phyloP scores from a whole-genome alignment of 2,797 vertebrate species.

The Phaenicophaeus curvirostris region DNA sequence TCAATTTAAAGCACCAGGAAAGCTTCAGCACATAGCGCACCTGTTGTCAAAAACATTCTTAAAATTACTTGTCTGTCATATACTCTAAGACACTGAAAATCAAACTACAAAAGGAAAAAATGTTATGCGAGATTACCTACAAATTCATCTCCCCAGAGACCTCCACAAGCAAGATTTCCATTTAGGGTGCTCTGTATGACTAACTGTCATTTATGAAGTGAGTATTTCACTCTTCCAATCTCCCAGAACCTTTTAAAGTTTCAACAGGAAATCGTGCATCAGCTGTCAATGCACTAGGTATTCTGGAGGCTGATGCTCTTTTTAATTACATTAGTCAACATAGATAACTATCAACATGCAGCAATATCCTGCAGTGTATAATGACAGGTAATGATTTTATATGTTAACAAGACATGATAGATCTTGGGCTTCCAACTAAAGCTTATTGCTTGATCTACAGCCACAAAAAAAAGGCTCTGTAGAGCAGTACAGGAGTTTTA shows the following conservation, averaged over 20 bases:
- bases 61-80: constrained; percentile 23
- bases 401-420: background rate
- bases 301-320: background rate
- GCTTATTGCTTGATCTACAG: background rate
- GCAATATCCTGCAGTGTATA: constrained; percentile 28
- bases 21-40: constrained; percentile 41
- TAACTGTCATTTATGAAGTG: background rate
- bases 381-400: constrained; percentile 15
- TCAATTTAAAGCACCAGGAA: constrained; percentile 54
- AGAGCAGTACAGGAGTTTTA: background rate
- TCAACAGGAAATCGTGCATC: background rate
- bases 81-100: constrained; percentile 13
- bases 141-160: background rate
- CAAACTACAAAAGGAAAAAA: background rate
- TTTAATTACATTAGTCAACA: constrained; percentile 35
- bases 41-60: constrained; percentile 28
- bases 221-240: background rate
- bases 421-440: background rate
- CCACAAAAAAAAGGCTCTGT: background rate
- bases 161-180: background rate
- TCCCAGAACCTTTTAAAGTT: background rate
- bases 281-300: background rate
- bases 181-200: background rate
- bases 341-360: constrained; percentile 1
- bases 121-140: background rate